These are phyloP conservation scores for Limnephilus marmoratus DNA, from an alignment of 2,888 invertebrate species.

Conservation along the genomic window DNA sequence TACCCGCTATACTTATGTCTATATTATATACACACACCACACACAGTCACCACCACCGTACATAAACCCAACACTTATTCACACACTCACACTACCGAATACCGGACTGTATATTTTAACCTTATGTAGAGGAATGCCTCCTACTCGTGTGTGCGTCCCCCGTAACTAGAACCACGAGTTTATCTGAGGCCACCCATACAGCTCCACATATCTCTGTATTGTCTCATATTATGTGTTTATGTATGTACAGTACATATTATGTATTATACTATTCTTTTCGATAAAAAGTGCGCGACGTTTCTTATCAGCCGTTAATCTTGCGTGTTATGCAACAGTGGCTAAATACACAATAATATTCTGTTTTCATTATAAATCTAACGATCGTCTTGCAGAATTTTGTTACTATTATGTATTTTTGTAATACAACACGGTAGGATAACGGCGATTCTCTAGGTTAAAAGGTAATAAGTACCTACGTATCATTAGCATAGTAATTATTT, in stretches of 20 bases:
- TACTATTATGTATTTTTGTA: not conserved
- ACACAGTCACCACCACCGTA: slow-evolving; percentile 21
- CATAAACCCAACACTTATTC: slow-evolving; percentile 44
- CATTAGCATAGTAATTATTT: not conserved
- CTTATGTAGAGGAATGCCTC: slow-evolving; percentile 52
- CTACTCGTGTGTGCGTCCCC: slow-evolving; percentile 26
- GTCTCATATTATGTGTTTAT: not conserved
- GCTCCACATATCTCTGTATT: not conserved
- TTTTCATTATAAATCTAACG: not conserved
- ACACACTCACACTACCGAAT: slow-evolving; percentile 36
- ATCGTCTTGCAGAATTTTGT: not conserved
- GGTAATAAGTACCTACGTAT: not conserved
- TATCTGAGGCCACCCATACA: slow-evolving; percentile 37
- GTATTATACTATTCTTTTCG: not conserved
- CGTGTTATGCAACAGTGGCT: not conserved
- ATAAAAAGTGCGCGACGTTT: slow-evolving; percentile 37
- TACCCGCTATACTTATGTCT: slow-evolving; percentile 10
- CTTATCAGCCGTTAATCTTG: not conserved
- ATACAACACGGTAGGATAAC: not conserved
- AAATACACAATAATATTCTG: not conserved
- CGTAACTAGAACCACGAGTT: slow-evolving; percentile 47
- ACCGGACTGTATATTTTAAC: slow-evolving; percentile 58
- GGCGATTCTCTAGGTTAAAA: not conserved
- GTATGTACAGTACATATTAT: not conserved
- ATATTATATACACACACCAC: slow-evolving; percentile 10